Percentiles rank a stretch among this genome's conserved stretches.
Evolutionary conservation across 2,797 vertebrate genomes (phyloP).

Genomic region (Graptemys geographica): DNA sequence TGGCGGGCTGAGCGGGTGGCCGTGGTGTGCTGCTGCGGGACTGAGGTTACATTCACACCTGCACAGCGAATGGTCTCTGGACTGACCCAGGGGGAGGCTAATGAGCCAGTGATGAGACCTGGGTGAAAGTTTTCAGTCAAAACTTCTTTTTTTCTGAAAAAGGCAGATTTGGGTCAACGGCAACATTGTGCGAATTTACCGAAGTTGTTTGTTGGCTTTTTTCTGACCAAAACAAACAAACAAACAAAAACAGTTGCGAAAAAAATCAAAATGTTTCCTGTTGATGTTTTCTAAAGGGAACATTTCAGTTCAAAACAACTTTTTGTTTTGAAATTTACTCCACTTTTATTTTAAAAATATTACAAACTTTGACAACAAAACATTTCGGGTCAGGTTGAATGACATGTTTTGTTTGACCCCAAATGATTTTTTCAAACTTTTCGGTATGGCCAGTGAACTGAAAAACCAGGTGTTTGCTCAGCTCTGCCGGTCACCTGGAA

Average conservation of each 20-base stretch:
- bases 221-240: too few species aligned
- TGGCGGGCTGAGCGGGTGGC: background rate
- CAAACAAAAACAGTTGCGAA: background rate
- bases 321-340: background rate
- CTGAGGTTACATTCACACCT: background rate
- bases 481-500: background rate
- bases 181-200: background rate
- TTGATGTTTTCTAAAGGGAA: background rate
- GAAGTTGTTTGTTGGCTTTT: background rate
- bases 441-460: background rate
- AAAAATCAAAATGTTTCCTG: background rate
- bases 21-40: background rate
- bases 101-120: background rate
- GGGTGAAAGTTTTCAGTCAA: background rate
- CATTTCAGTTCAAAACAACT: background rate
- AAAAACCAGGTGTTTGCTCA: background rate
- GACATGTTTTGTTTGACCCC: background rate
- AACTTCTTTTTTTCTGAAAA: background rate
- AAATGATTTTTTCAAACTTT: background rate
- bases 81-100: background rate
- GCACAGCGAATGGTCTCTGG: background rate
- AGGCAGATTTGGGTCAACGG: background rate
- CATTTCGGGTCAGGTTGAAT: background rate
- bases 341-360: background rate
- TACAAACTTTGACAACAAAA: background rate